Evolutionary conservation across 1,140 invertebrate species (phyloP).

Genomic region (Mercenaria mercenaria): DNA sequence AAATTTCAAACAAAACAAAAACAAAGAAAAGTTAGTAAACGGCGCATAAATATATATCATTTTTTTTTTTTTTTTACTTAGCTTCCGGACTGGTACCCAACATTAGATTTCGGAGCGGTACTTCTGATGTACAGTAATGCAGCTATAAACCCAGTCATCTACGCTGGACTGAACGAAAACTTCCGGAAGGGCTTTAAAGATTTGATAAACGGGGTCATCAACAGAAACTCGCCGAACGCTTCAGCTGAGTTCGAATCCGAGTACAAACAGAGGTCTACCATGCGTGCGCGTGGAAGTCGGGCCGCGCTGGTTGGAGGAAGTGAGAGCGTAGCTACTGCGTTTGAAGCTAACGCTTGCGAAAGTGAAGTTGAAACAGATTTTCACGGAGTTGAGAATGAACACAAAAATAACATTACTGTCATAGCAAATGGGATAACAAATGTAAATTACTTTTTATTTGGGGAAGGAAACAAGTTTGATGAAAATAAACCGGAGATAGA

Average conservation of each 20-base stretch:
- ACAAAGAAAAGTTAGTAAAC: too few species aligned
- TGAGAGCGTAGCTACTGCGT: background rate
- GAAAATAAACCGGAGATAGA: background rate
- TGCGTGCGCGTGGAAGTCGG: background rate
- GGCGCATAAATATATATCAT: too few species aligned
- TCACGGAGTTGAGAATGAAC: background rate
- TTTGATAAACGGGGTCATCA: constrained; percentile 64
- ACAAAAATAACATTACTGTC: too few species aligned
- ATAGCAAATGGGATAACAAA: background rate
- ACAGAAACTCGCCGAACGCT: constrained; percentile 34
- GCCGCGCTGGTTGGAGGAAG: background rate
- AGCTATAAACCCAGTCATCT: constrained; percentile 87
- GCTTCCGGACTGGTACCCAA: constrained; percentile 86
- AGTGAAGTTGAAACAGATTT: background rate
- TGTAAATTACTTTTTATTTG: background rate
- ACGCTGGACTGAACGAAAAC: constrained; percentile 87
- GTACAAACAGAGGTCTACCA: constrained; percentile 31
- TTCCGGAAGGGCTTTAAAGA: constrained; percentile 80
- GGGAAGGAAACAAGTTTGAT: background rate
- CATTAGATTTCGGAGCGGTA: constrained; percentile 85
- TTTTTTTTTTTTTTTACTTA: constrained; percentile 64
- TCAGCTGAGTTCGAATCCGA: constrained; percentile 58
- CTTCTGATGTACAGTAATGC: constrained; percentile 87
- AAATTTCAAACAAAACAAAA: too few species aligned
- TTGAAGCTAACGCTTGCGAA: background rate